Evolutionary conservation across 2,888 invertebrate species (phyloP).

Genomic region (Polydrusus tereticollis): DNA sequence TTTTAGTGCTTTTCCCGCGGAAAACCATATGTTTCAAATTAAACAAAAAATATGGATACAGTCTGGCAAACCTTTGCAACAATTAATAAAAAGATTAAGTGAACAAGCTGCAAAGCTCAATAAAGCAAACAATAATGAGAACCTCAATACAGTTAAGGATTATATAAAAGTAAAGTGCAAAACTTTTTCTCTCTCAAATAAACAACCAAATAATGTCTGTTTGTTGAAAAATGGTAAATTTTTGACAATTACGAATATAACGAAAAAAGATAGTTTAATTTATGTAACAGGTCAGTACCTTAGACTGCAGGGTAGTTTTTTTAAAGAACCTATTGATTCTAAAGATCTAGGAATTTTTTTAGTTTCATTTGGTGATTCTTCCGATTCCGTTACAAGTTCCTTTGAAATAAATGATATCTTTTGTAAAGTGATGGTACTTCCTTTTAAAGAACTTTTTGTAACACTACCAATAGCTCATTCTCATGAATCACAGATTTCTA

Average conservation of each 20-base stretch:
- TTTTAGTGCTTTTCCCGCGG: slow-evolving; percentile 52
- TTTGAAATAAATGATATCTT: no score
- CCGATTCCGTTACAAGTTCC: no score
- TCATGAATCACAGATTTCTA: no score
- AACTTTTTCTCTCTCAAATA: not conserved
- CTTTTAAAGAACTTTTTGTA: no score
- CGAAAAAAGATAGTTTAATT: not conserved
- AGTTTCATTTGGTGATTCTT: no score
- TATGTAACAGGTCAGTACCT: not conserved
- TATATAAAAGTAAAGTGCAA: not conserved
- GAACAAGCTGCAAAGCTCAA: slow-evolving; percentile 8
- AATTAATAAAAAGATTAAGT: slow-evolving; percentile 35
- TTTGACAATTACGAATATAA: not conserved
- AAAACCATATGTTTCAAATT: slow-evolving; percentile 44
- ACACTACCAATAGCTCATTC: no score
- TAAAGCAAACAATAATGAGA: no score
- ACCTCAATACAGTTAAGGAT: not conserved
- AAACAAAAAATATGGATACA: slow-evolving; percentile 49
- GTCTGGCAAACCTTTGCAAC: slow-evolving; percentile 46
- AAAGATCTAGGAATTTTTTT: no score
- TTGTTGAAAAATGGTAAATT: not conserved
- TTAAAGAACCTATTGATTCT: not conserved
- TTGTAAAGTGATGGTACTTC: no score
- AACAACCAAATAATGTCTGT: not conserved
- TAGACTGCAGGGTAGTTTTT: not conserved